These are phyloP conservation scores for Epizoanthus ramosus DNA, from an alignment of 92 coral and sea anemone genomes.

Conservation along the genomic window DNA sequence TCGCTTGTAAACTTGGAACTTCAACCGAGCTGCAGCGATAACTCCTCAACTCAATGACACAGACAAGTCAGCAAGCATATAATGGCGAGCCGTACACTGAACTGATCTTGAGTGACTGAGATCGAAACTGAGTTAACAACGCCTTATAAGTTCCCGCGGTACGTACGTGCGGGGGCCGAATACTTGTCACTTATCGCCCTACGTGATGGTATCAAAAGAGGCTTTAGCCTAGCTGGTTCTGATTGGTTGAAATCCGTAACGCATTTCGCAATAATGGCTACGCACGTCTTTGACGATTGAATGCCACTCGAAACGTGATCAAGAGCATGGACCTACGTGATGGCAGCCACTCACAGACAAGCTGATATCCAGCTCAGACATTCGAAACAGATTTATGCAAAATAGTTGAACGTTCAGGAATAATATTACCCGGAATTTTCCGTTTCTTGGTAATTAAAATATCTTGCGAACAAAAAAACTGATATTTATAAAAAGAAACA, in stretches of 20 bases:
- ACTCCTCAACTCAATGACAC: slow-evolving; percentile 21
- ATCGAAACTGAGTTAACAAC: not conserved
- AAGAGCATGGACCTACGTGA: not conserved
- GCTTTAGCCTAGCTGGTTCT: not conserved
- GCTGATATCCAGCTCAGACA: not conserved
- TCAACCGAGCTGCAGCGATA: not conserved
- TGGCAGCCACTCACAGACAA: not conserved
- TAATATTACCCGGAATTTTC: no score
- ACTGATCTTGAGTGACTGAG: slow-evolving; percentile 14
- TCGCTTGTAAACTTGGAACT: slow-evolving; percentile 20
- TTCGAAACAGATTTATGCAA: no score
- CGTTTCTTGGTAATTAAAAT: no score
- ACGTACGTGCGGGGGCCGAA: slow-evolving; percentile 36
- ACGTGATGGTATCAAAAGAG: slow-evolving; percentile 12
- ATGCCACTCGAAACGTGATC: not conserved
- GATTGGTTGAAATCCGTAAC: not conserved
- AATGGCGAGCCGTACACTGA: not conserved
- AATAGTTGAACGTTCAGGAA: no score
- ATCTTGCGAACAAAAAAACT: no score
- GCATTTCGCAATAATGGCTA: slow-evolving; percentile 23
- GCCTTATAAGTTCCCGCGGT: slow-evolving; percentile 8
- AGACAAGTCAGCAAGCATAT: not conserved
- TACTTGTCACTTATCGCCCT: slow-evolving; percentile 31
- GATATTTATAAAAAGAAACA: no score
- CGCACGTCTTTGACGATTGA: not conserved